Base-by-base conservation (phyloP, 2,797 vertebrate species). In the Acanthis flammea region DNA sequence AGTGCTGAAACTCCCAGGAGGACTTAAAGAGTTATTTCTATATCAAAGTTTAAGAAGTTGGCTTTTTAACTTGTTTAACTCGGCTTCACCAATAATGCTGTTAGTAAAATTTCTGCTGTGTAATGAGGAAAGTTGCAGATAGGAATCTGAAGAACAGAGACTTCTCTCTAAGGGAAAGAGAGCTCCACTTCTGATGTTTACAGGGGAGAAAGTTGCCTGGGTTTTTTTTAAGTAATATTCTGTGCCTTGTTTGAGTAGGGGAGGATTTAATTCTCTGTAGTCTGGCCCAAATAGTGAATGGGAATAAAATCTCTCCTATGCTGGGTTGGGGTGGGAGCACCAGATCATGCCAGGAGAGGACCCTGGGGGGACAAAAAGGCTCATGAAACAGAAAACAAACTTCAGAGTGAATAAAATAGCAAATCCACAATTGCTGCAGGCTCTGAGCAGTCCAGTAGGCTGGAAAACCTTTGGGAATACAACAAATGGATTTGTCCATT, bases 21-120 rank as follows among this genome's bases (percentile, higher is more conserved):
- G 30, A 57, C 45, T 66, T 91, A 12, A 76, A 53, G 33, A 55
- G 79, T 94, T 95, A 5, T 81, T 86, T 73, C 22, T 55, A 5
- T 51, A n/a, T n/a, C 28, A 8, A 23, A 65, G 50, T 42, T 58
- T 42, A 6, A 28, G 30, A 54, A 41, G 47, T 8, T 39, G 71
- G 6, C 42, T 6, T 86, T 90, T 92, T 83, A 50, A 71, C 27
- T 91, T 55, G 25, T 48, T 90, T 62, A 28, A 67, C 41, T 71
- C 0, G 0, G 22, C 76, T 74, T 89, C 47, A 45, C 37, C 45
- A 24, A 0, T 67, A 80, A n/a, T 24, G 39, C n/a, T 21, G 48
- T 93, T 33, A 35, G n/a, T 68, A 28, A 53, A 33, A 54, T 80
- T 92, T 63, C 57, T 77, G 41, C 75, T 80, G 68, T 42, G 65